Evolutionary conservation across 2,797 vertebrate species (phyloP).

Genomic region (Pseudochirops corinnae): DNA sequence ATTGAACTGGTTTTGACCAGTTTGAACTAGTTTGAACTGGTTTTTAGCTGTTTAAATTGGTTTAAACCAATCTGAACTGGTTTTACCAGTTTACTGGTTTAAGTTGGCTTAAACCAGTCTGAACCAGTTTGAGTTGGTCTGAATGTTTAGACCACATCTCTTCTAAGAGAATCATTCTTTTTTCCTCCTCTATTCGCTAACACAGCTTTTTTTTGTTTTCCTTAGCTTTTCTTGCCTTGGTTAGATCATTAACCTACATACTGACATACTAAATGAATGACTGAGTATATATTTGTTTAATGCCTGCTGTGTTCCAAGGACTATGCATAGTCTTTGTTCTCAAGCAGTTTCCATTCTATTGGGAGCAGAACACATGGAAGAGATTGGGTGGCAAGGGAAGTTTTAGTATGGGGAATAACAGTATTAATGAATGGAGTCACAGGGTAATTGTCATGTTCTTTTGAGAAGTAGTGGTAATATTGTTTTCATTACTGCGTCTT

Average conservation of each 20-base stretch:
- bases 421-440: background rate
- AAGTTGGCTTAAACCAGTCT: too few species aligned
- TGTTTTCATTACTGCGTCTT: background rate
- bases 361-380: background rate
- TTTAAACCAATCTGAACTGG: too few species aligned
- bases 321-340: background rate
- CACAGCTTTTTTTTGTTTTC: background rate
- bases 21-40: too few species aligned
- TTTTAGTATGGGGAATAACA: background rate
- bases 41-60: too few species aligned
- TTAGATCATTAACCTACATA: background rate
- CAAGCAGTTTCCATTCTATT: background rate
- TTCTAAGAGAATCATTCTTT: background rate
- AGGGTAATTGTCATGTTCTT: background rate
- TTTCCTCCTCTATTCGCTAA: background rate
- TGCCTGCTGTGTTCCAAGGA: background rate
- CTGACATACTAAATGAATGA: background rate
- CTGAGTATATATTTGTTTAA: background rate
- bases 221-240: background rate
- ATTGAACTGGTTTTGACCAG: too few species aligned
- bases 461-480: too few species aligned
- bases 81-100: too few species aligned
- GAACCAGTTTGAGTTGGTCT: background rate
- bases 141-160: background rate
- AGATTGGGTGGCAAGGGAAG: background rate